Evolutionary conservation across 2,888 invertebrate species (phyloP), one percentile per base, ranked within the genome.

Genomic region (Rhamnusium bicolor): DNA sequence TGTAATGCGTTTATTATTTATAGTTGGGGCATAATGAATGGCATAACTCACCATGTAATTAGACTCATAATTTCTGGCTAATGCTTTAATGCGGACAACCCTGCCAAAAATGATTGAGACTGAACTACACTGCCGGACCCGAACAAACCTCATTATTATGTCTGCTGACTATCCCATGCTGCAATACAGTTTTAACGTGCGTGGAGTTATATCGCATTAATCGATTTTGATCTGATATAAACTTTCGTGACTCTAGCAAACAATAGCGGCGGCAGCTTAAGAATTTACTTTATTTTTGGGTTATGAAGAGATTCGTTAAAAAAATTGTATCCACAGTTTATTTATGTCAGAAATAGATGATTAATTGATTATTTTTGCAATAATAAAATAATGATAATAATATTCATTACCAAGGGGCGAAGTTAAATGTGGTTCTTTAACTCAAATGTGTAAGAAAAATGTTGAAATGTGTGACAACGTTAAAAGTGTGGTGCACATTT

Each of bases 1-100:
- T 63, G 58, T 87, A 87, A 87, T 87, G 86, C 85, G 85, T 87
- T 87, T 86, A 87, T 87, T 87, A 88, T 88, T 88, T 87, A 88
- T 87, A 81, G 82, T 46, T 67, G 81, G 77, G 77, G 82, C 81
- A 84, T 87, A 87, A 88, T 87, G 86, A 87, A 87, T 87, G 87
- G 86, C 87, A 87, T 87, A 87, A 87, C 87, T 87, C 87, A 87
- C 85, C 79, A 81, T 81, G 85, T 88, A 88, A 88, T 88, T 87
- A 87, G 87, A 87, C 85, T 87, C 87, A 87, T 88, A 87, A 87
- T 88, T 84, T 87, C 85, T 84, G 82, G 85, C 84, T 87, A 86
- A 86, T 87, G 87, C 84, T 85, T 84, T 86, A 86, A 86, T 86
- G 86, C 85, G 86, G 85, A 84, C 82, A 80, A 79, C 69, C 80